A percentile compares a stretch with the other conserved stretches of the same genome.
Evolutionary conservation across 2,888 invertebrate species (phyloP).

Genomic region (Alviniconcha strummeri): DNA sequence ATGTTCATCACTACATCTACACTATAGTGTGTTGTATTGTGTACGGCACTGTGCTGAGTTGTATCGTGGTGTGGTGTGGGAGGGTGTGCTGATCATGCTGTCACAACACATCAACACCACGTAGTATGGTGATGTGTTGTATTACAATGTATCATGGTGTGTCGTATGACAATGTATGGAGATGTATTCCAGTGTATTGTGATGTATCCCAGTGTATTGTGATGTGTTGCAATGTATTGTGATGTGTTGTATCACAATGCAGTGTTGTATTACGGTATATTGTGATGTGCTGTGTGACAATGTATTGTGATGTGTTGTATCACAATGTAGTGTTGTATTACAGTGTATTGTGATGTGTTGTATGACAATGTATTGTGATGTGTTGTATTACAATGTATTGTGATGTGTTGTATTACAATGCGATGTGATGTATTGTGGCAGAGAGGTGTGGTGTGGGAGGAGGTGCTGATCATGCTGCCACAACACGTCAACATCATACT

Average conservation of each 20-base stretch:
- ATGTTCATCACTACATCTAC: constrained; percentile 87
- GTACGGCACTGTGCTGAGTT: too few species aligned
- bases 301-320: too few species aligned
- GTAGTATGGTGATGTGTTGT: neutral
- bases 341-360: neutral
- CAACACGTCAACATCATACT: constrained; percentile 96
- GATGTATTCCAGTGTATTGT: neutral
- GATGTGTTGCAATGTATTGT: neutral
- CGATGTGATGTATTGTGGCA: constrained; percentile 64
- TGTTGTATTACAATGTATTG: neutral
- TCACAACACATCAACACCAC: constrained; percentile 97
- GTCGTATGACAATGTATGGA: neutral
- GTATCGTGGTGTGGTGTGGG: constrained; percentile 96
- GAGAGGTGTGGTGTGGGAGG: constrained; percentile 99
- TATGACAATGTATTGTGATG: neutral
- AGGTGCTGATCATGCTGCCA: constrained; percentile 95
- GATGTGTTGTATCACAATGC: too few species aligned
- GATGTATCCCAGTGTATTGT: neutral
- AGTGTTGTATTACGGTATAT: neutral
- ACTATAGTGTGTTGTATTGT: too few species aligned
- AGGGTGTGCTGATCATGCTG: constrained; percentile 96
- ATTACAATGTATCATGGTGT: neutral
- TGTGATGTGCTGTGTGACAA: neutral
- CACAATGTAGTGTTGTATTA: neutral
- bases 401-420: neutral